Evolutionary conservation across 2,888 invertebrate species (phyloP).

Genomic region (Scaptomyza polygonia): DNA sequence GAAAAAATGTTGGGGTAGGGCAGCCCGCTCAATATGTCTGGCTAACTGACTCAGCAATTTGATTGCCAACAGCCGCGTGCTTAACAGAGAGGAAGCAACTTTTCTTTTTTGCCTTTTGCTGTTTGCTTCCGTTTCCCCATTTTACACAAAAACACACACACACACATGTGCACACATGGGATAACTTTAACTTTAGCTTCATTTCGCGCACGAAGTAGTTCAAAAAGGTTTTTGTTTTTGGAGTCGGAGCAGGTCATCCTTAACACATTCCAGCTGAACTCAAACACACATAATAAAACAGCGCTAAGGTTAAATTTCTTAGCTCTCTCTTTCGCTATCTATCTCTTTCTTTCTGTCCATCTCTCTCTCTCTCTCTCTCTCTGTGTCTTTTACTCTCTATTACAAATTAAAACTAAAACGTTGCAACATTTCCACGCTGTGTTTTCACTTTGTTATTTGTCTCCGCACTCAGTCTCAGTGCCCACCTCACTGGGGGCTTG

Average conservation of each 20-base stretch:
- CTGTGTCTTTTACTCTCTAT: not conserved
- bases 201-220: slow-evolving; percentile 78
- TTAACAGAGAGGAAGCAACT: slow-evolving; percentile 65
- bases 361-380: not conserved
- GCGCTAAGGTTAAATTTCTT: slow-evolving; percentile 77
- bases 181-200: slow-evolving; percentile 73
- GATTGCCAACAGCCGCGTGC: slow-evolving; percentile 65
- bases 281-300: slow-evolving; percentile 75
- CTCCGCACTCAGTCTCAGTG: slow-evolving; percentile 24
- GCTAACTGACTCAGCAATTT: slow-evolving; percentile 80
- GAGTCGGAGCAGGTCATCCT: slow-evolving; percentile 26
- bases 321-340: not conserved
- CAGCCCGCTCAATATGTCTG: slow-evolving; percentile 73
- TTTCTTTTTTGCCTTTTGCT: slow-evolving; percentile 63
- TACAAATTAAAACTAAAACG: slow-evolving; percentile 73
- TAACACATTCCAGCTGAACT: slow-evolving; percentile 65
- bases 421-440: slow-evolving; percentile 72
- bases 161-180: slow-evolving; percentile 1
- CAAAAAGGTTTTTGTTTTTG: slow-evolving; percentile 9
- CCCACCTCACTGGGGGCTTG: slow-evolving; percentile 43
- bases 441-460: slow-evolving; percentile 66
- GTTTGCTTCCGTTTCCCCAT: slow-evolving; percentile 64
- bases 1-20: not conserved
- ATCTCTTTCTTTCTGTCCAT: not conserved
- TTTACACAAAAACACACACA: not conserved